These are phyloP conservation scores for Oreochromis niloticus DNA, from an alignment of 2,113 vertebrate genomes.

Conservation along the genomic window DNA sequence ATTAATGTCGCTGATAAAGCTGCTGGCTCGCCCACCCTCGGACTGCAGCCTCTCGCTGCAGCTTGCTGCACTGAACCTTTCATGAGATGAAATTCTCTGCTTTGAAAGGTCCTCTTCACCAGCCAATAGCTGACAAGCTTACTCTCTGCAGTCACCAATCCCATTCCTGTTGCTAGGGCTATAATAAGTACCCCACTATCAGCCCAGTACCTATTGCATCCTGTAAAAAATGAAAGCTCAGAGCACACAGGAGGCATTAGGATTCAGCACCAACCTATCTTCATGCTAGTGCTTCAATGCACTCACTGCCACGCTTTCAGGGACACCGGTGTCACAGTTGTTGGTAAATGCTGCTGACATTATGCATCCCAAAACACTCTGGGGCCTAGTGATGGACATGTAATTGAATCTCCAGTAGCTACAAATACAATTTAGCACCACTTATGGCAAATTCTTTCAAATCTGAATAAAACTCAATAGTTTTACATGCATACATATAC, in stretches of 20 bases:
- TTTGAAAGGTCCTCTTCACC: slow-evolving; percentile 49
- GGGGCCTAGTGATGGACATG: neutral
- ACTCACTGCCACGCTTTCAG: slow-evolving; percentile 17
- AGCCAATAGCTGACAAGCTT: slow-evolving; percentile 65
- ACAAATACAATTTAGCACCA: neutral
- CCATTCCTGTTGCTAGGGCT: slow-evolving; percentile 73
- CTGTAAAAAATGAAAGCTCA: slow-evolving; percentile 45
- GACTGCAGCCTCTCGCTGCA: slow-evolving; percentile 66
- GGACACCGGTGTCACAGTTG: neutral
- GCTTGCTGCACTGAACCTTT: slow-evolving; percentile 68
- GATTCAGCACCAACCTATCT: slow-evolving; percentile 44
- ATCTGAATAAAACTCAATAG: neutral
- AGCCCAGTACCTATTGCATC: slow-evolving; percentile 64
- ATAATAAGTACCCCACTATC: slow-evolving; percentile 63
- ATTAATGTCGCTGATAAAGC: slow-evolving; percentile 40
- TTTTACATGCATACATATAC: neutral
- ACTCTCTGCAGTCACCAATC: slow-evolving; percentile 61
- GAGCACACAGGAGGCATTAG: slow-evolving; percentile 38
- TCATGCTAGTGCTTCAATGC: slow-evolving; percentile 28
- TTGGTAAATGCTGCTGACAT: slow-evolving; percentile 1
- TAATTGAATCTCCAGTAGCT: neutral
- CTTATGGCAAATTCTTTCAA: neutral
- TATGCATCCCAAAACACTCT: neutral
- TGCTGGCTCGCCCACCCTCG: slow-evolving; percentile 35
- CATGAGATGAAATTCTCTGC: slow-evolving; percentile 70